phyloP scores from a whole-genome alignment of 2,113 vertebrate species.

The Recurvirostra avosetta region DNA sequence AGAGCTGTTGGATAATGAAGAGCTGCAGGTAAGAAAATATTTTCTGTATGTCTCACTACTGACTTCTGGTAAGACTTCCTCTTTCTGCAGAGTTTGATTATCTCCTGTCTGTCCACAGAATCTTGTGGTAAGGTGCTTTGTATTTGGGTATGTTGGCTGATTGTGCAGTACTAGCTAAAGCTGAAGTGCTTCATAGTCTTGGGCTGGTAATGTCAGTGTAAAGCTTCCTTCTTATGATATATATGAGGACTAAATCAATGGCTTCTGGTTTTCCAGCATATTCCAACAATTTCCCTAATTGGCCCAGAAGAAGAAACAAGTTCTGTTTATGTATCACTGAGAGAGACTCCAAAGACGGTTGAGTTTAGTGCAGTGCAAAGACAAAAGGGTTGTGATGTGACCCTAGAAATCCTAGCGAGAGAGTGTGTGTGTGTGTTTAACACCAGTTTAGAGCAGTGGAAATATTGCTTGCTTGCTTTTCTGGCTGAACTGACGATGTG shows the following conservation, averaged over 20 bases:
- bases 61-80: background rate
- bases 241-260: background rate
- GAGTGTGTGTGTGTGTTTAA: background rate
- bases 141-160: background rate
- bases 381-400: background rate
- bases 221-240: rapidly evolving
- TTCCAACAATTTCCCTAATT: background rate
- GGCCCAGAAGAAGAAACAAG: background rate
- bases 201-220: background rate
- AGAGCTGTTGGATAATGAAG: slow-evolving; percentile 95
- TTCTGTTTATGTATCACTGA: background rate
- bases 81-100: background rate
- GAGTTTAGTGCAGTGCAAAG: background rate
- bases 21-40: slow-evolving; percentile 85
- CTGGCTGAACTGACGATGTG: background rate
- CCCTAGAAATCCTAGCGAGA: background rate
- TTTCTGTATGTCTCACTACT: background rate
- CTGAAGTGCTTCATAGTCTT: background rate
- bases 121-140: background rate
- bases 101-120: background rate
- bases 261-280: background rate
- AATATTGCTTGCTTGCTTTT: background rate
- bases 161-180: background rate
- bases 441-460: background rate
- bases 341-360: background rate